Evolutionary conservation across 2,888 invertebrate genomes (phyloP), one percentile per base, ranked within the genome.

Genomic region (Hypselothyrea guttata): DNA sequence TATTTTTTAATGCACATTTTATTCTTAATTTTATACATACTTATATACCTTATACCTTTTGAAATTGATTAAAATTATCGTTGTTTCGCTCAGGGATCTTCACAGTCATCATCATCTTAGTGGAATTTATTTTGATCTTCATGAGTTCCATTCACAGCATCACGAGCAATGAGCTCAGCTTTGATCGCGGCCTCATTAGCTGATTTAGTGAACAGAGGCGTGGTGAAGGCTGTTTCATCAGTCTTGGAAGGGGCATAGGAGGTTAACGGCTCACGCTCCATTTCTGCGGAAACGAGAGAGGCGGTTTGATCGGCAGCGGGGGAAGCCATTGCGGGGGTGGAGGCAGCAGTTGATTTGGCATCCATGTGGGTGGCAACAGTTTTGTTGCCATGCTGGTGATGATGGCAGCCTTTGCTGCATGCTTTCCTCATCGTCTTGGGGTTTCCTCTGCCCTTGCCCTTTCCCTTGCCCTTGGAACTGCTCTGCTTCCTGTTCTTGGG

Each of bases 101-200:
- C n/a, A n/a, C n/a, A n/a, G n/a, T n/a, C n/a, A n/a, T n/a, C n/a
- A n/a, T n/a, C n/a, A n/a, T n/a, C n/a, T n/a, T 22, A 22, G 3
- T 22, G 18, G 1, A 13, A 40, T 8, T 51, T 27, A 12, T 40
- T 30, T 5, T 1, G 15, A 0, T 22, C n/a, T 0, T 53, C 15
- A 2, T n/a, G n/a, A 4, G 62, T 63, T 18, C 31, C 52, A 15
- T 67, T 62, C 0, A 46, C 22, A 11, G 47, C 27, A 4, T 55
- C 48, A 4, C 37, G 45, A 2, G 58, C 67, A 15, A 71, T 44
- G 0, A 58, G 51, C 5, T 68, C 38, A 1, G 48, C 51, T 11
- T 62, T 66, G 34, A 44, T 38, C 9, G 5, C 12, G 4, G 38
- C 27, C 30, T 64, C 33, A 1, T 15, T 31, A 0, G 13, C 4